A percentile compares a stretch with the other conserved stretches of the same genome.
Conservation (phyloP, 2,888 invertebrate genomes). For the Ptychoptera contaminata region DNA sequence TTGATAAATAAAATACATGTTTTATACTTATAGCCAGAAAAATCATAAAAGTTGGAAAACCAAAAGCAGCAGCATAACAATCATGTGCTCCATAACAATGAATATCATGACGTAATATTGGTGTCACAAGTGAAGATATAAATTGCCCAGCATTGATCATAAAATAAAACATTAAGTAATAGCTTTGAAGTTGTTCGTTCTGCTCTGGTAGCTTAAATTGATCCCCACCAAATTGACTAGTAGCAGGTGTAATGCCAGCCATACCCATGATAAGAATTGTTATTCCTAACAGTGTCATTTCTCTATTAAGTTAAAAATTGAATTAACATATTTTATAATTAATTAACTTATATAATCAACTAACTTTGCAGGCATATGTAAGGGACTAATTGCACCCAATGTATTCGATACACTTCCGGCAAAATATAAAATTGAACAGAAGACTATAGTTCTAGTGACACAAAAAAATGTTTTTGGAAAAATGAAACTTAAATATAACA, state of each 20-base stretch:
- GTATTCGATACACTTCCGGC: too few species aligned
- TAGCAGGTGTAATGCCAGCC: constrained; percentile 67
- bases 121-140: constrained; percentile 57
- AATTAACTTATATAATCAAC: too few species aligned
- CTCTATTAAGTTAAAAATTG: too few species aligned
- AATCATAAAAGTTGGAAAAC: constrained; percentile 55
- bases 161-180: constrained; percentile 67
- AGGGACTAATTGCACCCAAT: too few species aligned
- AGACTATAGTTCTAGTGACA: too few species aligned
- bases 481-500: too few species aligned
- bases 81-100: constrained; percentile 47
- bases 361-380: too few species aligned
- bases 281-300: constrained; percentile 47
- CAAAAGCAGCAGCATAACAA: constrained; percentile 59
- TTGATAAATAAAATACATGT: too few species aligned
- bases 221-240: constrained; percentile 74
- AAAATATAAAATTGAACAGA: too few species aligned
- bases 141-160: constrained; percentile 47
- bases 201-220: constrained; percentile 52
- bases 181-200: constrained; percentile 45
- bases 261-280: constrained; percentile 59
- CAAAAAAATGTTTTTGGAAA: too few species aligned
- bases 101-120: constrained; percentile 51
- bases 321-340: too few species aligned
- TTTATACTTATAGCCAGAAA: too few species aligned